Evolutionary conservation across 1,140 invertebrate species (phyloP).

Genomic region (Anthonomus grandis): DNA sequence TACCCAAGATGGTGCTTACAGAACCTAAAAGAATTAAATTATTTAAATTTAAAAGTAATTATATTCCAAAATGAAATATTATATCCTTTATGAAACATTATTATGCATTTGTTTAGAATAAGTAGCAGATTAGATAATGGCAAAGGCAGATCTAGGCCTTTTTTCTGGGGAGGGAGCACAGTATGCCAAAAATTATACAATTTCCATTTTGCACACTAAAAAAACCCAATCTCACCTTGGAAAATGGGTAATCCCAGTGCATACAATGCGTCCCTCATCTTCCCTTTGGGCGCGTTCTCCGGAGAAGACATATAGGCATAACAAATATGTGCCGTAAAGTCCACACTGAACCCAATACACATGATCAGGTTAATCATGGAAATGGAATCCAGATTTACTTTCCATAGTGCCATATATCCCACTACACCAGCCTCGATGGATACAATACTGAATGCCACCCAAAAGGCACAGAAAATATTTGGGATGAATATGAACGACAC

Average conservation of each 20-base stretch:
- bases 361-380: conserved; percentile 99
- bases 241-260: conserved; percentile 90
- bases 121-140: no score
- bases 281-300: conserved; percentile 69
- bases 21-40: conserved; percentile 66
- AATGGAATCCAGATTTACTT: conserved; percentile 92
- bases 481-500: conserved; percentile 97
- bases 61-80: no score
- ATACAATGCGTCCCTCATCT: conserved; percentile 82
- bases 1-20: conserved; percentile 87
- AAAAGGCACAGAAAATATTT: conserved; percentile 86
- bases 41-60: no score
- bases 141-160: no score
- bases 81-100: no score
- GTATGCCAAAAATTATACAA: no score
- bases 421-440: conserved; percentile 94
- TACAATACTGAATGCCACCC: conserved; percentile 93
- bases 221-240: conserved; percentile 70
- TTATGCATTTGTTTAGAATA: no score
- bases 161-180: no score
- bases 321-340: conserved; percentile 96
- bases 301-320: conserved; percentile 94
- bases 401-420: conserved; percentile 95
- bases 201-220: no score
- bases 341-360: conserved; percentile 97